Evolutionary conservation across 2,113 vertebrate species (phyloP), one percentile per base, ranked within the genome.

Genomic region (Aptenodytes patagonicus): DNA sequence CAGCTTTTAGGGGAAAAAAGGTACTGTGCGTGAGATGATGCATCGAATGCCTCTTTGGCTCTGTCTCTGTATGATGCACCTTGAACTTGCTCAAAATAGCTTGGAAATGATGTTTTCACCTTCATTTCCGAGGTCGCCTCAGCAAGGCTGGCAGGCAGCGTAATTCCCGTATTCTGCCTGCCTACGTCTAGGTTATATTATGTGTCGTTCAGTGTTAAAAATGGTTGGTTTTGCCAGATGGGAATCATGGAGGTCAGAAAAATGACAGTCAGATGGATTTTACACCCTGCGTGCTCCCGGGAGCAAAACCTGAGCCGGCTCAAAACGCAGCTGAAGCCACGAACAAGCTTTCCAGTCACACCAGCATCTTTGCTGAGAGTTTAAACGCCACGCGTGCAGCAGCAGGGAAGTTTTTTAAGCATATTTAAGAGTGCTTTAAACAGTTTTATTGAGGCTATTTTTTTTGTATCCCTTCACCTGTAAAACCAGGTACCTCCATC

Each of bases 41-140:
- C 24, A 8, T 10, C 2, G 1, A 29, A 47, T 28, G 29, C 42
- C 42, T 64, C 21, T 62, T 73, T 34, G 70, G 19, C 47, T 87
- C 54, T 61, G 17, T 6, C 8, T 71, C 6, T 22, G 1, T 7
- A 5, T 0, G 2, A 44, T 34, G 44, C 38, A 42, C 55, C 73
- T 60, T 36, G 57, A 83, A 76, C 32, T n/a, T 38, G 26, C 52
- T 46, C n/a, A 18, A 32, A 86, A 83, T 6, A 46, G 22, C 61
- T 34, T 36, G 22, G 66, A 46, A 88, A 69, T 55, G 1, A 12
- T 32, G 57, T 8, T 62, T 73, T 31, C 71, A 16, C 22, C 62
- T 68, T n/a, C 85, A 10, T 34, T 66, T 49, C 52, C 0, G 1
- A 44, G 52, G 64, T 22, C 0, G 0, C 61, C 32, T 58, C 3